These are phyloP conservation scores for Epicauta chinensis DNA, from an alignment of 1,140 invertebrate species.

Conservation along the genomic window DNA sequence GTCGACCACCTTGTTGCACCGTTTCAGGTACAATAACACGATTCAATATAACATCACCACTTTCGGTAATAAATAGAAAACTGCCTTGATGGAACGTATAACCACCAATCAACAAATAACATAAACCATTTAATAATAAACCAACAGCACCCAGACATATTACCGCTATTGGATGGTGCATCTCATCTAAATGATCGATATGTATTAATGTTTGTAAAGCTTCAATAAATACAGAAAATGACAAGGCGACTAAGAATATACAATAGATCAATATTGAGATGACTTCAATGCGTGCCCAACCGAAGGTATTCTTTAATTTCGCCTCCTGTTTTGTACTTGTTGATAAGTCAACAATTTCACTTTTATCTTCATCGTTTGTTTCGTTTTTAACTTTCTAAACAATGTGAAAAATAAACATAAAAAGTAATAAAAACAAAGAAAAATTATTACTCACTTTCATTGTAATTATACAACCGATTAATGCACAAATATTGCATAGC, in stretches of 20 bases:
- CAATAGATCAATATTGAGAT: slow-evolving; percentile 74
- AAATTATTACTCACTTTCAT: slow-evolving; percentile 56
- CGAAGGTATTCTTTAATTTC: slow-evolving; percentile 79
- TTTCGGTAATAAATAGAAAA: slow-evolving; percentile 59
- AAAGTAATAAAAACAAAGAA: background rate
- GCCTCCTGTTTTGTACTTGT: slow-evolving; percentile 46
- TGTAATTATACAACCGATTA: slow-evolving; percentile 64
- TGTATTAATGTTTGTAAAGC: slow-evolving; percentile 72
- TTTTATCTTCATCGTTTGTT: slow-evolving; percentile 11
- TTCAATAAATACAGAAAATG: slow-evolving; percentile 75
- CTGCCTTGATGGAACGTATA: slow-evolving; percentile 73
- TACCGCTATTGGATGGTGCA: slow-evolving; percentile 57
- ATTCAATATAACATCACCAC: slow-evolving; percentile 58
- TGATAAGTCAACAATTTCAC: slow-evolving; percentile 1
- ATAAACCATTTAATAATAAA: slow-evolving; percentile 62
- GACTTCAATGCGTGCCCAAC: slow-evolving; percentile 84
- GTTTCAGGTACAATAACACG: slow-evolving; percentile 47
- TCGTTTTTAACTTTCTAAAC: slow-evolving; percentile 8
- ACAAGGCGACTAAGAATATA: slow-evolving; percentile 75
- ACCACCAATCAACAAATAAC: slow-evolving; percentile 69
- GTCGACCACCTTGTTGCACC: slow-evolving; percentile 44
- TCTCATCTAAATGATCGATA: slow-evolving; percentile 69
- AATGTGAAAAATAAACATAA: background rate
- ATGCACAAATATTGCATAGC: slow-evolving; percentile 71
- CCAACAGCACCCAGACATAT: slow-evolving; percentile 58